Evolutionary conservation across 2,113 vertebrate genomes (phyloP), one percentile per base, ranked within the genome.

Genomic region (Pseudorectes ferrugineus): DNA sequence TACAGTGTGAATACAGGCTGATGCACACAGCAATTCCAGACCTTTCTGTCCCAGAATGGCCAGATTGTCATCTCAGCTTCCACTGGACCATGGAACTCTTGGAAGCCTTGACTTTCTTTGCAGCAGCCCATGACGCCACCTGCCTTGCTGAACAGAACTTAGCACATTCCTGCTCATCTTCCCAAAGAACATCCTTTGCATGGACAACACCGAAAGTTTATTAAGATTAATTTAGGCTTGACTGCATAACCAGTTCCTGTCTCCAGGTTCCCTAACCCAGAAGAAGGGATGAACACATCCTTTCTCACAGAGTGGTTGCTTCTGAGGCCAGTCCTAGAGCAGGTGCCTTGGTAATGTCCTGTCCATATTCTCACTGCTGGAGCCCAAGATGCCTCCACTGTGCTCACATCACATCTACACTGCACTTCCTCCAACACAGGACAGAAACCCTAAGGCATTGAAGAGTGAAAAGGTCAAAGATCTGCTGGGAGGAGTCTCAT

Each of bases 401-500:
- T 33, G 15, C n/a, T 81, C 48, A 45, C 10, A 5, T 33, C 33
- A 25, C 22, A 9, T 23, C 68, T 25, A 14, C 18, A 23, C 23
- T 29, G 7, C 20, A 54, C 19, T 5, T 3, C 38, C 72, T 25
- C 16, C n/a, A 78, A 3, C 0, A 1, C 46, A 80, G 33, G 43
- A 54, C 13, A 67, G 36, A 71, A 62, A 40, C 35, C 36, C 28
- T 12, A 12, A 0, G 5, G 51, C 24, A 68, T 0, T 23, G 25
- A 54, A 13, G 20, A 54, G 25, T 6, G 26, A 75, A 57, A 51
- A 81, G 8, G 31, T 8, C 65, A 48, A 77, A 59, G 17, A 55
- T 23, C 9, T 51, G 10, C 25, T 65, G 54, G 14, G 9, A 80
- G 19, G 14, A 45, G 21, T 31, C 31, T 73, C 8, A 1, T 24